Base-by-base conservation (phyloP, 2,797 vertebrate species). In the Sebastes baramenuke region DNA sequence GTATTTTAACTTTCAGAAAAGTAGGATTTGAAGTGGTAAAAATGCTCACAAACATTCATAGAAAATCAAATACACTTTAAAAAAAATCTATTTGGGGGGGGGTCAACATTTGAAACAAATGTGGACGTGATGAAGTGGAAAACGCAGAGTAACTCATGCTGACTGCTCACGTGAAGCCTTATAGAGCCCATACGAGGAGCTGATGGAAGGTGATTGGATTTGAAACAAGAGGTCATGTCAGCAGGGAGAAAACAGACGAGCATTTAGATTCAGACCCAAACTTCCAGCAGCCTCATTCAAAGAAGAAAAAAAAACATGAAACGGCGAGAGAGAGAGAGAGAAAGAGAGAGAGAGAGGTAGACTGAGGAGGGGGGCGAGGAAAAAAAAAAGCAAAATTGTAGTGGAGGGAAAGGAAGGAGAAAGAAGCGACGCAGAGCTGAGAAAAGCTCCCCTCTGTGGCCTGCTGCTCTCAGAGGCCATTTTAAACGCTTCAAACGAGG, bases 381-480 rank as follows among this genome's bases (percentile, higher is more conserved):
- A 10, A 56, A 77, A 71, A 80, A 72, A 77, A 30, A 66, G 67
- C 11, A 14, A 73, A 70, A 82, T 13, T 49, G 76, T 72, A 59
- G 64, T 77, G 56, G 56, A 80, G 59, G 72, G 62, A 87, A 56
- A 79, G 60, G 72, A 77, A 30, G 76, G 52, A 76, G 42, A 69
- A 55, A 72, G 77, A 69, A 38, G 77, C 36, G 66, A 67, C 30
- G 29, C 49, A 56, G 71, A 74, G 69, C 30, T 59, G 18, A 82
- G 58, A 61, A 70, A 83, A 68, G 77, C 80, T 80, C 59, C 81
- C 87, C 65, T 86, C 79, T 55, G 66, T 85, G 90, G 89, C 91
- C 91, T 91, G 75, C 85, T 89, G 86, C 83, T 88, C 79, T 70
- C 84, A 88, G 87, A 60, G 89, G 87, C 92, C 87, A 84, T 94